A percentile compares a stretch with the other conserved stretches of the same genome.
Evolutionary conservation across 2,888 invertebrate genomes (phyloP).

Genomic region (Folsomia candida): DNA sequence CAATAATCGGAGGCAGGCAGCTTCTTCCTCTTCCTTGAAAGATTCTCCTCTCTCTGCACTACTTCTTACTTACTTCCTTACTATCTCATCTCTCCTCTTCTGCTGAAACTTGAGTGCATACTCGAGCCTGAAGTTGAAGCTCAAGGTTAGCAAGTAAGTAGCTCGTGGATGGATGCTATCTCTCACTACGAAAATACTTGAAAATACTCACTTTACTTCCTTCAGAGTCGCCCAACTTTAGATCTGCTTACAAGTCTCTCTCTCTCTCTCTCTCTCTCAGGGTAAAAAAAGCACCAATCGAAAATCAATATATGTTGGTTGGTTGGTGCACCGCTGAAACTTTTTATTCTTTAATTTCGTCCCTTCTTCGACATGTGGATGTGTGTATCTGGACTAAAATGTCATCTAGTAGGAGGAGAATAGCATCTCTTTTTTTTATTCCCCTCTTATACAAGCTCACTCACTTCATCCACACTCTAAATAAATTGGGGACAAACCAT

Average conservation of each 20-base stretch:
- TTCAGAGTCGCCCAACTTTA: not conserved
- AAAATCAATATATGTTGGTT: not conserved
- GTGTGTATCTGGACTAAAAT: not conserved
- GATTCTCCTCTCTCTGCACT: not conserved
- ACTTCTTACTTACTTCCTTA: constrained; percentile 9
- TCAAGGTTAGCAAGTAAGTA: not conserved
- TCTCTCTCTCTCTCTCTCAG: too few relatives aligned
- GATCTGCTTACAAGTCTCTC: not conserved
- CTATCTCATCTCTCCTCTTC: constrained; percentile 7
- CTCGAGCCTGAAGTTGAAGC: not conserved
- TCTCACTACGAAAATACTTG: not conserved
- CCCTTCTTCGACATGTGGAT: not conserved
- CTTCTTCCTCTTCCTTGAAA: not conserved
- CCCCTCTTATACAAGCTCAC: too few relatives aligned
- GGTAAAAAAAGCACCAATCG: not conserved
- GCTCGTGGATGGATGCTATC: not conserved
- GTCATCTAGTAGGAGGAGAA: too few relatives aligned
- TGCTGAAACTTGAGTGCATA: not conserved
- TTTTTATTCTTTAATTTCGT: not conserved
- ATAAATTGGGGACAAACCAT: too few relatives aligned
- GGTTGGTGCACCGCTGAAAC: not conserved
- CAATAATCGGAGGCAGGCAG: not conserved
- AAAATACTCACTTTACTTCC: not conserved
- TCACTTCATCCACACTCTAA: too few relatives aligned
- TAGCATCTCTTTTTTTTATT: too few relatives aligned